Evolutionary conservation across 2,888 invertebrate species (phyloP), one percentile per base, ranked within the genome.

Genomic region (Pardosa pseudoannulata): DNA sequence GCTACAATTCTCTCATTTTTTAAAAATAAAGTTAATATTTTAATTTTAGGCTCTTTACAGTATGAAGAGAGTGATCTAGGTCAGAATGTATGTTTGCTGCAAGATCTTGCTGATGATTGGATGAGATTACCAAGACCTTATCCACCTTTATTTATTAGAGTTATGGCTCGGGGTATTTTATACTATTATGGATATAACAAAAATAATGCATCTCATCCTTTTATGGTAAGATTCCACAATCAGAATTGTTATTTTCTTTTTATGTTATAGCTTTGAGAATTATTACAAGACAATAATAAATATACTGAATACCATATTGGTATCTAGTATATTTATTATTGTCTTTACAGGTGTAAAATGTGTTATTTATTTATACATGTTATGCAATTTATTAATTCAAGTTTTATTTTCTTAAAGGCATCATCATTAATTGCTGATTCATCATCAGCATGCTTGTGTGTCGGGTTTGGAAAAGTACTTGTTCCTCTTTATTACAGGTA

Each of bases 51-150:
- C 29, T 28, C 64, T 19, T 50, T 70, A 27, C 79, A 86, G 16
- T 75, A 73, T 46, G 36, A 46, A 36, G 56, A 70, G 46, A 70
- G 46, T 46, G 74, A 79, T 28, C 32, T 46, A 0, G 36, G 68
- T 32, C 85, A 79, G 28, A 79, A 79, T 79, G 64, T 86, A 41
- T 75, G 50, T 27, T 56, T 64, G 9, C 67, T 86, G 9, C 73
- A 86, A 79, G 74, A 86, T 64, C 27, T 86, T 1, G 68, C 85
- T 23, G 85, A 86, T 74, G 85, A 86, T 19, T 86, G 85, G 85
- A 79, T 70, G 65, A 56, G 85, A 28, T 62, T 86, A 62, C 85
- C 85, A 11, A 79, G 50, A 28, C 85, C 85, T 16, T 86, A 86
- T 50, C 79, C 79, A 23, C 73, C 85, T 27, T 46, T 86, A 13